These are phyloP conservation scores for Prosopocoilus inquinatus DNA, from an alignment of 2,888 invertebrate genomes.

Conservation along the genomic window DNA sequence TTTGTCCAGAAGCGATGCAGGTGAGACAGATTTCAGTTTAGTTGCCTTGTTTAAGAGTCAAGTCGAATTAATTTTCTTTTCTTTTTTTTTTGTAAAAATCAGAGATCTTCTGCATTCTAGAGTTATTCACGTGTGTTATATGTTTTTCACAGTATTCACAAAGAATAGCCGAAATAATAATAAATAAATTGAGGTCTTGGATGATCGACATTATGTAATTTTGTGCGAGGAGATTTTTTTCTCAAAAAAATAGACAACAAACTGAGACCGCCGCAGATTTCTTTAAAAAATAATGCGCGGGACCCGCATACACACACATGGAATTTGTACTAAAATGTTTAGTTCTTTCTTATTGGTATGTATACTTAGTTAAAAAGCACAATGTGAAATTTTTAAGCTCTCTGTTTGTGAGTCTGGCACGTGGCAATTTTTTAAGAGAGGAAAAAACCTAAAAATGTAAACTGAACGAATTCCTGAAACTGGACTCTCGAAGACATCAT, in stretches of 20 bases:
- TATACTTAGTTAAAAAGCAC: constrained; percentile 30
- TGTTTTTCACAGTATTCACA: constrained; percentile 28
- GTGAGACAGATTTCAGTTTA: constrained; percentile 31
- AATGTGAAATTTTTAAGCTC: constrained; percentile 23
- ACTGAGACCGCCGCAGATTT: constrained; percentile 15
- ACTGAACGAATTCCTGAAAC: too few species aligned
- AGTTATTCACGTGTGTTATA: constrained; percentile 21
- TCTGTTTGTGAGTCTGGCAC: constrained; percentile 31
- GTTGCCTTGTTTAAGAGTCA: constrained; percentile 24
- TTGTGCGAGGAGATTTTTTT: constrained; percentile 15
- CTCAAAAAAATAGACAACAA: constrained; percentile 9
- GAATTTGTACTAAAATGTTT: constrained; percentile 18
- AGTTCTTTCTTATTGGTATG: constrained; percentile 28
- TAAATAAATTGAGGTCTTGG: constrained; percentile 13
- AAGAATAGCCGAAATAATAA: constrained; percentile 18
- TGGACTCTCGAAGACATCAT: too few species aligned
- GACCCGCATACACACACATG: constrained; percentile 10
- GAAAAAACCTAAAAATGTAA: too few species aligned
- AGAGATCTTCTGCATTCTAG: constrained; percentile 17
- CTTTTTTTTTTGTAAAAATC: constrained; percentile 17
- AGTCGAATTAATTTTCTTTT: constrained; percentile 16
- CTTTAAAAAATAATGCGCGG: constrained; percentile 17
- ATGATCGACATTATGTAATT: constrained; percentile 17
- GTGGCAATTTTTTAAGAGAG: not conserved
- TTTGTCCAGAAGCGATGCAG: constrained; percentile 29